Conservation (phyloP, 2,888 invertebrate species). For the Lycophotia porphyrea region DNA sequence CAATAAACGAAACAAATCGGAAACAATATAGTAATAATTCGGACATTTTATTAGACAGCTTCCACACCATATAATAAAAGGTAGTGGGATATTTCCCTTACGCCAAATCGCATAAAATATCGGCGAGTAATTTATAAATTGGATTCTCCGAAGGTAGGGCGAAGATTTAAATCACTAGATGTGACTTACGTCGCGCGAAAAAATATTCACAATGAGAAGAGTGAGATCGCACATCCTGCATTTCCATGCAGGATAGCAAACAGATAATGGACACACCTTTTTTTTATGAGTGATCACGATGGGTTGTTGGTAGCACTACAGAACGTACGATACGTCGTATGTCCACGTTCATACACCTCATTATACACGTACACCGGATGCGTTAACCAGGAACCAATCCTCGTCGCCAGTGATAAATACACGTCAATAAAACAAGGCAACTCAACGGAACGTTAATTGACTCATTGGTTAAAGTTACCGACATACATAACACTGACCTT, state of each 20-base stretch:
- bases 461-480: too few species aligned
- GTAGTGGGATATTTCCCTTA: neutral
- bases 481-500: too few species aligned
- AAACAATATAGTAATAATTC: conserved; percentile 3
- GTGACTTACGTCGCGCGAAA: neutral
- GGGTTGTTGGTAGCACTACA: neutral
- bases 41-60: conserved; percentile 17
- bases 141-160: conserved; percentile 25
- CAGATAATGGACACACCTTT: too few species aligned
- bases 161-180: conserved; percentile 8
- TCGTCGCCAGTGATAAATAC: too few species aligned
- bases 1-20: neutral
- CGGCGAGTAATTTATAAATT: conserved; percentile 48
- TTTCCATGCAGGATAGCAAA: too few species aligned
- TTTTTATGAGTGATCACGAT: neutral
- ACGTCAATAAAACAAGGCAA: too few species aligned
- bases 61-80: conserved; percentile 17
- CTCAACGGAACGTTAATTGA: too few species aligned
- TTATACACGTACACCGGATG: neutral
- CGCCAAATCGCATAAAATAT: conserved; percentile 27
- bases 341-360: neutral
- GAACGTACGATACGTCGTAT: too few species aligned
- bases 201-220: neutral
- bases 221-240: neutral
- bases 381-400: neutral